A percentile compares a stretch with the other conserved stretches of the same genome.
Conservation (phyloP, 1,140 invertebrate genomes). For the Schlechtendalia chinensis region DNA sequence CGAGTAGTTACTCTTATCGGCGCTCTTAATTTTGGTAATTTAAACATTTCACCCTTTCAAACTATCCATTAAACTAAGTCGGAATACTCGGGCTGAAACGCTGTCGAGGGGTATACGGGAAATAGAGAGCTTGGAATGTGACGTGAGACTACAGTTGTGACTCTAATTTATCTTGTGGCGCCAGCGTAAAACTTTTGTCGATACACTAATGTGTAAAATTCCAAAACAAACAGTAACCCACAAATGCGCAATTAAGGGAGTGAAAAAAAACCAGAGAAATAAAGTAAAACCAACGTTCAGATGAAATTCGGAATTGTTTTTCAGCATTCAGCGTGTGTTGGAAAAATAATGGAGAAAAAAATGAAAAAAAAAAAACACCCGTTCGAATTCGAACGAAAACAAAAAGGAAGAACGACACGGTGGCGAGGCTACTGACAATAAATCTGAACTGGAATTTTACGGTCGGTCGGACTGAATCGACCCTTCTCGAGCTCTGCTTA, state of each 20-base stretch:
- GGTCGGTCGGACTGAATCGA: slow-evolving; percentile 38
- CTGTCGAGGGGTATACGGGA: background rate
- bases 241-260: slow-evolving; percentile 18
- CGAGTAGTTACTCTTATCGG: background rate
- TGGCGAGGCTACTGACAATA: slow-evolving; percentile 15
- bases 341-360: background rate
- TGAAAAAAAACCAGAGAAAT: background rate
- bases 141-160: background rate
- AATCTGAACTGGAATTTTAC: slow-evolving; percentile 42
- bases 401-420: slow-evolving; percentile 8
- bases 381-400: slow-evolving; percentile 29
- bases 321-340: background rate
- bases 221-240: slow-evolving; percentile 6
- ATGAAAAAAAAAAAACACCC: slow-evolving; percentile 21
- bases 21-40: slow-evolving; percentile 22
- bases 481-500: slow-evolving; percentile 27
- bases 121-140: background rate
- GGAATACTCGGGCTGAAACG: background rate
- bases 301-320: slow-evolving; percentile 2
- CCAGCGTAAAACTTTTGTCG: slow-evolving; percentile 28
- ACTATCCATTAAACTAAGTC: slow-evolving; percentile 10
- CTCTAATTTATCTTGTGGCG: slow-evolving; percentile 26
- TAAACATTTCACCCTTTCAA: background rate
- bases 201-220: slow-evolving; percentile 31
- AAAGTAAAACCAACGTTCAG: background rate